A percentile compares a stretch with the other conserved stretches of the same genome.
Evolutionary conservation across 2,797 vertebrate genomes (phyloP).

Genomic region (Sebastes matsubarae): DNA sequence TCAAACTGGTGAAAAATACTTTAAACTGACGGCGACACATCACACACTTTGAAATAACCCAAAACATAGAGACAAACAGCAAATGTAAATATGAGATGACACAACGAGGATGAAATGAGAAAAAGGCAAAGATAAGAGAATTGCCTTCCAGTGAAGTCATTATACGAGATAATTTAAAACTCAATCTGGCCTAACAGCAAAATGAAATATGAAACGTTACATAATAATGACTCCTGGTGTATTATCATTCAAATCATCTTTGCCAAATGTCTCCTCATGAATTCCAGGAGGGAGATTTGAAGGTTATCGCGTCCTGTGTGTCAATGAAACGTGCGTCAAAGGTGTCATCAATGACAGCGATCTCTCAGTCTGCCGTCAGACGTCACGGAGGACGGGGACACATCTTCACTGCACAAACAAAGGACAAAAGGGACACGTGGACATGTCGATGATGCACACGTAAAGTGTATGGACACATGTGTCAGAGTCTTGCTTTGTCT

Average conservation of each 20-base stretch:
- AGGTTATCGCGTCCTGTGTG: conserved; percentile 8
- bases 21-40: neutral
- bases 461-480: too few species aligned
- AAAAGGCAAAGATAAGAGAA: neutral
- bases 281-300: conserved; percentile 4
- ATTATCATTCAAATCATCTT: conserved; percentile 27
- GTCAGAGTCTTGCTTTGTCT: neutral
- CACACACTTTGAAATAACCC: neutral
- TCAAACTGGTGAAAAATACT: neutral
- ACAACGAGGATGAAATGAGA: neutral
- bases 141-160: neutral
- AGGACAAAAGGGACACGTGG: neutral
- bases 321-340: neutral
- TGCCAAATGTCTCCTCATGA: neutral
- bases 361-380: neutral
- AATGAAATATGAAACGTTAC: conserved; percentile 20
- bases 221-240: neutral
- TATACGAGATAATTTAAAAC: neutral
- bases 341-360: neutral
- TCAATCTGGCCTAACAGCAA: neutral
- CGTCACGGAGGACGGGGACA: too few species aligned
- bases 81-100: neutral
- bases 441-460: neutral
- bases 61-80: neutral
- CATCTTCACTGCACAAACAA: neutral